Evolutionary conservation across 1,140 invertebrate species (phyloP), one percentile per base, ranked within the genome.

Genomic region (Drosophila kanapiae): DNA sequence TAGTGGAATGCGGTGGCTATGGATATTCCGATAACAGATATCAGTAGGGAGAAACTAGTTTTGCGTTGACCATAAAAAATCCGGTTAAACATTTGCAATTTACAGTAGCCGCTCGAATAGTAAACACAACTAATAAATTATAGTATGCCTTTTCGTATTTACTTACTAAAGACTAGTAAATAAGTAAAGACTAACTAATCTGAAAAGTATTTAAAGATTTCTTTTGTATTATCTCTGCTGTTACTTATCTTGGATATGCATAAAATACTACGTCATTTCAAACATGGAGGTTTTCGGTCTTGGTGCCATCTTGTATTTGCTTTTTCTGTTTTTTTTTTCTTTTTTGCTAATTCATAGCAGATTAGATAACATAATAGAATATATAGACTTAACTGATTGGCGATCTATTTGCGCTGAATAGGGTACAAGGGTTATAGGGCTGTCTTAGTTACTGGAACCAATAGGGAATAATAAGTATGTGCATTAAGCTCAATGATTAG

Each of bases 291-390:
- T 16, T 69, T 68, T 33, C n/a, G 48, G 29, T 51, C 49, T 68
- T 69, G 9, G 51, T 58, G 49, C 35, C 51, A 71, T 71, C 43
- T 58, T 59, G 37, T 37, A 48, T 60, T n/a, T n/a, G n/a, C n/a
- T n/a, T n/a, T n/a, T n/a, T n/a, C n/a, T n/a, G n/a, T n/a, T n/a
- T n/a, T n/a, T 31, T 61, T 18, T 38, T 63, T 31, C 16, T 48
- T 42, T 70, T 59, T 59, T 70, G 69, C 65, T 31, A 70, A 49
- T 42, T 69, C 65, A 72, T 35, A 42, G 0, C 43, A 70, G 69
- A 72, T 72, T 58, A 72, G 69, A 72, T 72, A 72, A 71, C 29
- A 63, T 51, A 71, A 69, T 57, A 42, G 54, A 71, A 48, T 71
- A 72, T 71, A 59, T 38, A 37, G 65, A 54, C 31, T 29, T 23